Evolutionary conservation across 2,888 invertebrate species (phyloP).

Genomic region (Apomyelois bistriatella): DNA sequence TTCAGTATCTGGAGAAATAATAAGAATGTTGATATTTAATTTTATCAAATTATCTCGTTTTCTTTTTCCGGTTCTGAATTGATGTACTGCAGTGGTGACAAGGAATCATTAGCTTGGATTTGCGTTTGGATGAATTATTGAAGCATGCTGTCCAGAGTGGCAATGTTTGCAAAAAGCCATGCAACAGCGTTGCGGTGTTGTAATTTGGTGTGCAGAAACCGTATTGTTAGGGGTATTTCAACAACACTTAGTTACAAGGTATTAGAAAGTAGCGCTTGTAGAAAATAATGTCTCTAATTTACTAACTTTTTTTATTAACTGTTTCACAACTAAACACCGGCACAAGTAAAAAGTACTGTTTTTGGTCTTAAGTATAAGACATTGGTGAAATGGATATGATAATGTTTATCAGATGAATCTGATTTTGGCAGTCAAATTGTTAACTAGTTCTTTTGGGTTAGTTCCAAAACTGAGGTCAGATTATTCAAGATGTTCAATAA

Average conservation of each 20-base stretch:
- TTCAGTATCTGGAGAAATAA: no score
- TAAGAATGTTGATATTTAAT: no score
- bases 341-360: no score
- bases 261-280: conserved; percentile 37
- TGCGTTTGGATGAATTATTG: conserved; percentile 32
- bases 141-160: conserved; percentile 58
- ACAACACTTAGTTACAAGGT: conserved; percentile 68
- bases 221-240: conserved; percentile 59
- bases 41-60: conserved; percentile 20
- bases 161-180: conserved; percentile 46
- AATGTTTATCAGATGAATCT: no score
- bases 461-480: no score
- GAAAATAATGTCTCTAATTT: neutral
- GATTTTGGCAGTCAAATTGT: no score
- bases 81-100: conserved; percentile 60
- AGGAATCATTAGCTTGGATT: conserved; percentile 49
- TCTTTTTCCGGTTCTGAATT: conserved; percentile 56
- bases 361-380: no score
- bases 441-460: no score
- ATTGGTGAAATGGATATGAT: no score
- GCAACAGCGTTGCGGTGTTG: conserved; percentile 42
- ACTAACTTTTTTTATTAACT: neutral
- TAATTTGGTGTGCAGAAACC: conserved; percentile 41
- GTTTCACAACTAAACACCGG: no score
- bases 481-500: no score